phyloP scores from a whole-genome alignment of 2,113 vertebrate species.

The Xiphophorus maculatus region DNA sequence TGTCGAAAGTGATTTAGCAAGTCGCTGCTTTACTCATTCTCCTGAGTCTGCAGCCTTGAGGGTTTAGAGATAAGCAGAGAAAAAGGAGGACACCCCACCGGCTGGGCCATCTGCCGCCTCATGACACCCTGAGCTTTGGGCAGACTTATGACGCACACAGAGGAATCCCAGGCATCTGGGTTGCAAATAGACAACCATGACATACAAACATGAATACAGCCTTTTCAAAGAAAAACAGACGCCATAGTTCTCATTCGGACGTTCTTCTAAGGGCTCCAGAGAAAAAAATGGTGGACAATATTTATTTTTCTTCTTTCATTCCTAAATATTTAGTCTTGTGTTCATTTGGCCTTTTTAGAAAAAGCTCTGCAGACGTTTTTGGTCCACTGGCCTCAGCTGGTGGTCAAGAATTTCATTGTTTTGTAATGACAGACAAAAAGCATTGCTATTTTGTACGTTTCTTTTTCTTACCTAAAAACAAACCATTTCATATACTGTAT shows the following conservation, averaged over 20 bases:
- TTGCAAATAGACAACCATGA: constrained; percentile 23
- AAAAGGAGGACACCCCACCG: constrained; percentile 28
- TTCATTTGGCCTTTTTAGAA: constrained; percentile 25
- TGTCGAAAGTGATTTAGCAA: constrained; percentile 43
- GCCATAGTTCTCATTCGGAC: neutral
- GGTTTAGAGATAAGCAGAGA: constrained; percentile 5
- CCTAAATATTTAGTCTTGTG: constrained; percentile 18
- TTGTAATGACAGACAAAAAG: neutral
- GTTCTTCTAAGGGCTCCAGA: constrained; percentile 1
- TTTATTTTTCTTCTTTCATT: constrained; percentile 11
- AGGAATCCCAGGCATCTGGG: constrained; percentile 67
- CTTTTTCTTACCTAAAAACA: neutral
- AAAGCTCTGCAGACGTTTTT: constrained; percentile 20
- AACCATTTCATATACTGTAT: neutral
- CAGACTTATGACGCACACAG: constrained; percentile 58
- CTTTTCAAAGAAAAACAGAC: constrained; percentile 4
- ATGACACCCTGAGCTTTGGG: constrained; percentile 42
- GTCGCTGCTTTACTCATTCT: constrained; percentile 35
- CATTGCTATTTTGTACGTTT: neutral
- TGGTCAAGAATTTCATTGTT: neutral
- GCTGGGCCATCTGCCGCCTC: constrained; percentile 41
- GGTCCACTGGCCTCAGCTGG: constrained; percentile 18
- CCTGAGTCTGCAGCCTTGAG: constrained; percentile 28
- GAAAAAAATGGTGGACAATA: constrained; percentile 23
- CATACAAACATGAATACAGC: constrained; percentile 22